phyloP scores from a whole-genome alignment of 2,888 invertebrate genomes.

The Caenorhabditis sinica region DNA sequence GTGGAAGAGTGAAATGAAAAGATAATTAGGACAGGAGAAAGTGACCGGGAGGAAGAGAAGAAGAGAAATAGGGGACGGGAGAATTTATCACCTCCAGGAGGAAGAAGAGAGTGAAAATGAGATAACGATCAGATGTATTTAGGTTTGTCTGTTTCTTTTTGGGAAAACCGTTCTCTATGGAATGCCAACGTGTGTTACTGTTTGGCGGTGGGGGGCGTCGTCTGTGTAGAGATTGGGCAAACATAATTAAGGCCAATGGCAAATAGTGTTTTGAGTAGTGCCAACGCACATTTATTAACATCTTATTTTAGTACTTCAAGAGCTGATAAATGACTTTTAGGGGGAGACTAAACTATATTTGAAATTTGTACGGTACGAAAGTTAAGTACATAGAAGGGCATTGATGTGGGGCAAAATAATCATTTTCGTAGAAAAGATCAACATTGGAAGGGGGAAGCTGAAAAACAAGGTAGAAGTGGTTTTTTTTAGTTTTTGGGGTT shows the following conservation, averaged over 20 bases:
- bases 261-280: conserved; percentile 29
- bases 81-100: conserved; percentile 38
- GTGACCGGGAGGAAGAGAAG: conserved; percentile 24
- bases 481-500: no score
- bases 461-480: no score
- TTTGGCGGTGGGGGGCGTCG: neutral
- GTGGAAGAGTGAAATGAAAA: conserved; percentile 10
- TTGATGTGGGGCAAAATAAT: no score
- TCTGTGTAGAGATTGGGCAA: neutral
- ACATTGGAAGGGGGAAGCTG: no score
- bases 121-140: neutral
- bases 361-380: no score
- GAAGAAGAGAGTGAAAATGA: conserved; percentile 4
- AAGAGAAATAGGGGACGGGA: conserved; percentile 1
- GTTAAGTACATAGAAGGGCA: no score
- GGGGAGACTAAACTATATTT: neutral
- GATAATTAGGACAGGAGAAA: conserved; percentile 48
- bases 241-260: conserved; percentile 32
- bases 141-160: neutral
- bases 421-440: no score
- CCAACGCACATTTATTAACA: neutral
- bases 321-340: neutral
- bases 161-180: neutral
- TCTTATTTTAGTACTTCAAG: neutral
- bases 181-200: neutral